Percentiles rank a stretch among this genome's conserved stretches.
These are phyloP conservation scores for Drosophila nannoptera DNA, from an alignment of 1,140 invertebrate genomes.

Conservation along the genomic window DNA sequence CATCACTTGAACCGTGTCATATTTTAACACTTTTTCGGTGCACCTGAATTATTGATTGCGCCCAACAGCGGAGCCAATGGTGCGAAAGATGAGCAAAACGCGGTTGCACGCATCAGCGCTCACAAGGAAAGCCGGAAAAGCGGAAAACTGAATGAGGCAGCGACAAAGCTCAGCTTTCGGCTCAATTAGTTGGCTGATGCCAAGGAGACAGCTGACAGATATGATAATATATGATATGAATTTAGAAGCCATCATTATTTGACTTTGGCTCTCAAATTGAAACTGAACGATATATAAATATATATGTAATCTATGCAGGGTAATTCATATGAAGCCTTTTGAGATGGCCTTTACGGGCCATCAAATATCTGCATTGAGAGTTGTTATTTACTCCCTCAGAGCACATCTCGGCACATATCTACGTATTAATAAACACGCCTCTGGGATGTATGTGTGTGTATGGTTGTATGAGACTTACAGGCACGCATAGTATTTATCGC, in stretches of 20 bases:
- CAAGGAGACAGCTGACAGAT: background rate
- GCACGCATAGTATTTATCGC: conserved; percentile 95
- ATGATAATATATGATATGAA: background rate
- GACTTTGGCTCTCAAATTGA: no score
- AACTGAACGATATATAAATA: no score
- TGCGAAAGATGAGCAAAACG: conserved; percentile 32
- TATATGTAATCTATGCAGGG: no score
- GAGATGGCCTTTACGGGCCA: no score
- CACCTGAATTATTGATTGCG: conserved; percentile 39
- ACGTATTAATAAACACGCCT: no score
- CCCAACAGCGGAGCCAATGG: conserved; percentile 26
- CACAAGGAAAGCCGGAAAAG: background rate
- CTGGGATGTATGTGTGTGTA: no score
- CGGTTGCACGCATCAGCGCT: conserved; percentile 32
- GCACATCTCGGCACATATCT: no score
- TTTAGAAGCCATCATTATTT: no score
- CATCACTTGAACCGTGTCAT: conserved; percentile 24
- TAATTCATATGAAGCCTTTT: no score
- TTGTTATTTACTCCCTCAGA: no score
- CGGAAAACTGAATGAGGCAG: background rate
- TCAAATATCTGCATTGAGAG: no score
- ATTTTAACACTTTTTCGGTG: conserved; percentile 35
- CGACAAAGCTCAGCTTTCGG: no score
- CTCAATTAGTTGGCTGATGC: background rate
- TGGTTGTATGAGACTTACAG: conserved; percentile 78